Conservation (phyloP, 2,888 invertebrate genomes). For the Dicranocentrus wangi region DNA sequence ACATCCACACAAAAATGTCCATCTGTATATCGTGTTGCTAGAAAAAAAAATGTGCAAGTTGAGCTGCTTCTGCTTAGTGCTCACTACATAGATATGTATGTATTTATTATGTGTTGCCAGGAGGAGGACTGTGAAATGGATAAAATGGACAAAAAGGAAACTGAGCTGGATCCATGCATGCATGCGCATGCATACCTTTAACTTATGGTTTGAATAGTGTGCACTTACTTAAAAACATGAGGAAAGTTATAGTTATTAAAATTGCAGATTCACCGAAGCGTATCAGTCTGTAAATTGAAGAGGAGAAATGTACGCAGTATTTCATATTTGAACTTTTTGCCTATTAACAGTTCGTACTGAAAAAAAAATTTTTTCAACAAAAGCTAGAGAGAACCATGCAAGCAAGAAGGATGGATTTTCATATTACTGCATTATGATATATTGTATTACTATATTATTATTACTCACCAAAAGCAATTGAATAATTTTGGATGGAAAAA, state of each 20-base stretch:
- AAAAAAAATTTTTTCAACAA: background rate
- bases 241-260: constrained; percentile 48
- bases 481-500: constrained; percentile 10
- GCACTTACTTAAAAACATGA: constrained; percentile 4
- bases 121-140: background rate
- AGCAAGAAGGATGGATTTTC: background rate
- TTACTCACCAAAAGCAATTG: constrained; percentile 1
- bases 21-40: too few relatives aligned
- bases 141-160: constrained; percentile 34
- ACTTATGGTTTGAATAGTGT: too few relatives aligned
- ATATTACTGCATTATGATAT: background rate
- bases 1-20: too few relatives aligned
- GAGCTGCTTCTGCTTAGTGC: too few relatives aligned
- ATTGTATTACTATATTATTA: constrained; percentile 4
- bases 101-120: too few relatives aligned
- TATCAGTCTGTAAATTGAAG: constrained; percentile 20
- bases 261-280: constrained; percentile 60
- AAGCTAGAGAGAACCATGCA: background rate
- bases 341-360: background rate
- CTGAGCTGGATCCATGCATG: background rate
- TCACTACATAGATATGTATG: too few relatives aligned
- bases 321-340: constrained; percentile 18
- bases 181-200: too few relatives aligned
- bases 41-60: background rate
- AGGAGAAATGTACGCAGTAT: background rate